Base-by-base conservation (phyloP, 2,113 vertebrate genomes). In the Pimephales promelas region DNA sequence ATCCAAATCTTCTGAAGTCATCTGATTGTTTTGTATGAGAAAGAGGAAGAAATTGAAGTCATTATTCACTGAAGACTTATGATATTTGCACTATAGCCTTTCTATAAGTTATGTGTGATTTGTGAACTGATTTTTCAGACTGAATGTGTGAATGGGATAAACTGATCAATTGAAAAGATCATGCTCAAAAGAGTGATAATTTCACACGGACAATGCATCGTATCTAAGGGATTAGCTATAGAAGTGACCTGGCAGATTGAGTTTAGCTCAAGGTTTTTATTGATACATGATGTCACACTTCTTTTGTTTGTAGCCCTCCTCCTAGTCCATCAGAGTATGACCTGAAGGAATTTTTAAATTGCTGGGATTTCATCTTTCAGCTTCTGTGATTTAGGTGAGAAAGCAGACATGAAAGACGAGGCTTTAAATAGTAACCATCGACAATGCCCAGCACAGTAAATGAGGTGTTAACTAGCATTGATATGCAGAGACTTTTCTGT, bases 231-330 rank as follows among this genome's bases (percentile, higher is more conserved):
- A n/a, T n/a, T n/a, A 43, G 36, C 66, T n/a, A n/a, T n/a, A 24
- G 56, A 62, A 79, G 14, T 47, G 59, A 43, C 49, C 71, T 43
- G 52, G 28, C 76, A 72, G 54, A 81, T 22, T 66, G 73, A 82
- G 66, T 78, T 87, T 86, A 66, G 49, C 74, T 66, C 64, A 87
- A 66, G 47, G 66, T 74, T 52, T 36, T 45, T 18, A 13, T 43
- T 83, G 72, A 71, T 81, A 68, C 34, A 43, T 81, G 84, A 66
- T 81, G 81, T 79, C 84, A 85, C n/a, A 36, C 86, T 79, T 68
- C n/a, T 73, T 61, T 75, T 76, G 26, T 80, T n/a, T 52, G 24
- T 43, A 71, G 57, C 72, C 56, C 22, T 26, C 31, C 43, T 40
- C 14, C 20, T 18, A 14, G 52, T 75, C 74, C 31, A 22, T 45